Base-by-base conservation (phyloP, 2,888 invertebrate genomes). In the Drosophila setosimentum region DNA sequence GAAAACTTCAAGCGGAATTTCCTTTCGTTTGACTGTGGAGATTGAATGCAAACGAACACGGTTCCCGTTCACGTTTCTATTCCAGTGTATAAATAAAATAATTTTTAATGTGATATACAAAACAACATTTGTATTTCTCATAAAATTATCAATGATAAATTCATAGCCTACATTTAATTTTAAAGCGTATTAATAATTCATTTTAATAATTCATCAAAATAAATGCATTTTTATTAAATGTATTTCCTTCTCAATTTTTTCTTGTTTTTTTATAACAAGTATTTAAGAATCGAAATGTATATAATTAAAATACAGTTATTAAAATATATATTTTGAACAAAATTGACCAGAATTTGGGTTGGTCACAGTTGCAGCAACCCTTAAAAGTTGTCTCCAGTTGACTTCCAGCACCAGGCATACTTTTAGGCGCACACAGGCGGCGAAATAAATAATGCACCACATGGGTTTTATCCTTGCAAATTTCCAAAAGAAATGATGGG, bases 1-100 rank as follows among this genome's bases (percentile, higher is more conserved):
- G 21, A 79, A 92, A 89, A 89, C 87, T 90, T 92, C 87, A 89
- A 87, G 80, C 91, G 92, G 92, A 93, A 93, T 93, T 93, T 92
- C 91, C 92, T 92, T 91, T 91, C 82, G 82, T 85, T 91, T 82
- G 89, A 79, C 83, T 82, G 80, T 67, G 62, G 42, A 73, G n/a
- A 27, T 33, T 54, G 42, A 45, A 53, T 37, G 27, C 37, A 37
- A 55, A 37, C n/a, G n/a, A 37, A 27, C 27, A 27, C 37, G 27
- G 27, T n/a, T 37, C 5, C 42, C 21, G 21, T 21, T 40, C 16
- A 2, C 27, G 45, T 45, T 45, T 11, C 7, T 13, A 13, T 45
- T 45, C 24, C 45, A 45, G 24, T 40, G 2, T n/a, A 40, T 18
- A 37, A 11, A 2, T 37, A 5, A 10, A 40, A 2, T 18, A 7